Percentiles rank a stretch among this genome's conserved stretches.
Conservation (phyloP, 53 echinoderm and acorn worm species). For the Henricia sp. region DNA sequence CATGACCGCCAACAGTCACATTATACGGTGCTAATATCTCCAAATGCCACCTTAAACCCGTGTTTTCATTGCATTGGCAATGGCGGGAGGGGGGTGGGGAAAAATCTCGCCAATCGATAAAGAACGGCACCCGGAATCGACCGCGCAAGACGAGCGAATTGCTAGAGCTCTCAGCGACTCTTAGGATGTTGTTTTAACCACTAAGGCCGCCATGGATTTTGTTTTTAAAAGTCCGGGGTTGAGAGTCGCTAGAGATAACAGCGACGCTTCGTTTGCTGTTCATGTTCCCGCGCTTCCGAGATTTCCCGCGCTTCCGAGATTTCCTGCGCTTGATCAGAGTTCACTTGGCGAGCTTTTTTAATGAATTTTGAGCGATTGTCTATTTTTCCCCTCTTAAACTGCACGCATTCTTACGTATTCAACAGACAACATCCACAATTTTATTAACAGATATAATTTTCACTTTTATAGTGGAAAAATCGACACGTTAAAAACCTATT, state of each 20-base stretch:
- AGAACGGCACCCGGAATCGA: slow-evolving; percentile 44
- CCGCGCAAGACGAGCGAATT: slow-evolving; percentile 26
- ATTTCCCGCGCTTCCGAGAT: no score
- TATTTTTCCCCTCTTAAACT: no score
- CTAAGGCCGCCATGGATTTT: slow-evolving; percentile 58
- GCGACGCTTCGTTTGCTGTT: slow-evolving; percentile 22
- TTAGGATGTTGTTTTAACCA: slow-evolving; percentile 54
- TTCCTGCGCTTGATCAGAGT: no score
- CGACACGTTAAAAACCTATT: no score
- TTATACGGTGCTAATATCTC: slow-evolving; percentile 53
- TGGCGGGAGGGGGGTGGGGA: slow-evolving; percentile 13
- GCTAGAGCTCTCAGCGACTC: slow-evolving; percentile 41
- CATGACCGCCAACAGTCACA: slow-evolving; percentile 57
- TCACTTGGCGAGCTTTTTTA: background rate
- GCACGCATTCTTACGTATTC: no score
- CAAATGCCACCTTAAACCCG: slow-evolving; percentile 54
- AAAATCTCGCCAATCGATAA: slow-evolving; percentile 8
- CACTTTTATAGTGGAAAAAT: no score
- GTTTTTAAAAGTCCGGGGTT: slow-evolving; percentile 44
- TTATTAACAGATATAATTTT: no score
- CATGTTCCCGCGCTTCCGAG: no score
- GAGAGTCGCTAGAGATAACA: slow-evolving; percentile 35
- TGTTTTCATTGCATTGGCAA: slow-evolving; percentile 57
- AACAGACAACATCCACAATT: no score
- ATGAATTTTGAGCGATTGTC: no score